Conservation (phyloP, 2,797 vertebrate genomes). For the Gobio occitaniae region DNA sequence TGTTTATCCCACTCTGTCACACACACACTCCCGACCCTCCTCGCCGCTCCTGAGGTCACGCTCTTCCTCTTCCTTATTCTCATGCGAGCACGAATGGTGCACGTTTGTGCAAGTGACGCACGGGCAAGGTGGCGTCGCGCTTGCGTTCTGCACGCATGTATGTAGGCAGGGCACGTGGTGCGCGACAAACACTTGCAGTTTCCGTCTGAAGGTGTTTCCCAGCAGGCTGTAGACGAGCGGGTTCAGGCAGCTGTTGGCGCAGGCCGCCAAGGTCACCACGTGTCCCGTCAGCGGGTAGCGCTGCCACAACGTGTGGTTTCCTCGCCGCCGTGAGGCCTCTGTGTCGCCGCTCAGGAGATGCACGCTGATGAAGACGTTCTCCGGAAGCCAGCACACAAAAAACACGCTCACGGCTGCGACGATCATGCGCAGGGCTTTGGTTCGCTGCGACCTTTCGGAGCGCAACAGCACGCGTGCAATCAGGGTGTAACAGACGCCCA, state of each 20-base stretch:
- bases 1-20: constrained; percentile 15
- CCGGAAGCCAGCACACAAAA: constrained; percentile 93
- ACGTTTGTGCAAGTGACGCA: constrained; percentile 6
- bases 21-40: constrained; percentile 6
- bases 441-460: constrained; percentile 72
- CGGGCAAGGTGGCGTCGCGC: constrained; percentile 29
- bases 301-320: constrained; percentile 80
- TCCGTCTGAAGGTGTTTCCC: constrained; percentile 87
- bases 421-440: constrained; percentile 90
- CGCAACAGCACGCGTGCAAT: constrained; percentile 80
- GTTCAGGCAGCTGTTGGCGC: constrained; percentile 86
- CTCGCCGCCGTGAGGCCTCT: constrained; percentile 66
- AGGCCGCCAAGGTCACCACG: constrained; percentile 88
- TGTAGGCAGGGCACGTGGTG: constrained; percentile 78
- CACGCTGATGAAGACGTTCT: constrained; percentile 86
- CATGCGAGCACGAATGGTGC: constrained; percentile 11
- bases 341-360: constrained; percentile 82
- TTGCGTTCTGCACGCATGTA: constrained; percentile 67
- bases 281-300: constrained; percentile 87
- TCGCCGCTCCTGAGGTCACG: constrained; percentile 6
- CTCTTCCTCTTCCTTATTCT: constrained; percentile 21
- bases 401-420: constrained; percentile 88
- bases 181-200: constrained; percentile 83
- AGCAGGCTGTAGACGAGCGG: constrained; percentile 84
- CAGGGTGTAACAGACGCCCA: constrained; percentile 88